phyloP scores from a whole-genome alignment of 2,888 invertebrate species.

The Timandra comae region DNA sequence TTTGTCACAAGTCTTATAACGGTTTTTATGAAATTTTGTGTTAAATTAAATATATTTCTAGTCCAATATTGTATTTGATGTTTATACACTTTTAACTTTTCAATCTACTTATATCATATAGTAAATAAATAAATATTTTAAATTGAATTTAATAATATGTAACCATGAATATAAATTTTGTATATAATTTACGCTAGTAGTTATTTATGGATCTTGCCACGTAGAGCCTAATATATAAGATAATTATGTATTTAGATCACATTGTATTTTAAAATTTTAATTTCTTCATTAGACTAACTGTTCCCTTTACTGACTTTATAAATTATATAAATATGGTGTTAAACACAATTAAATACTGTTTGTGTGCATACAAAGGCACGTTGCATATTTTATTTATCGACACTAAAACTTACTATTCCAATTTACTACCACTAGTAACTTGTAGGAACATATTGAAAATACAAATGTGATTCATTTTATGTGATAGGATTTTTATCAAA shows the following conservation, averaged over 20 bases:
- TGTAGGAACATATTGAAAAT: too few relatives aligned
- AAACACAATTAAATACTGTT: conserved; percentile 32
- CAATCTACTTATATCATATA: conserved; percentile 6
- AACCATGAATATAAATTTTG: conserved; percentile 1
- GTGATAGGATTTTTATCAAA: too few relatives aligned
- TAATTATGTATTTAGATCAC: conserved; percentile 6
- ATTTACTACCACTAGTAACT: conserved; percentile 4
- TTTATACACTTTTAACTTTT: conserved; percentile 1
- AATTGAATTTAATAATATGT: conserved; percentile 1
- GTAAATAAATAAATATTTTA: conserved; percentile 1
- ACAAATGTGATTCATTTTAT: too few relatives aligned
- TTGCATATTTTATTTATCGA: too few relatives aligned
- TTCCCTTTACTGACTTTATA: neutral
- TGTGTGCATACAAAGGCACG: conserved; percentile 21
- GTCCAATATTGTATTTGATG: conserved; percentile 18
- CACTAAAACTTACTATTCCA: conserved; percentile 4
- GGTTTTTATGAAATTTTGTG: conserved; percentile 12
- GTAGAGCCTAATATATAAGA: conserved; percentile 9
- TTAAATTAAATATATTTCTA: conserved; percentile 21
- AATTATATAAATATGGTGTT: conserved; percentile 23
- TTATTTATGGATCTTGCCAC: conserved; percentile 12
- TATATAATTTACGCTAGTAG: conserved; percentile 3
- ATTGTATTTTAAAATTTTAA: conserved; percentile 6
- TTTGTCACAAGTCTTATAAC: neutral
- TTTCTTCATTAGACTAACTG: conserved; percentile 2